Evolutionary conservation across 2,113 vertebrate genomes (phyloP), one percentile per base, ranked within the genome.

Genomic region (Asarcornis scutulata): DNA sequence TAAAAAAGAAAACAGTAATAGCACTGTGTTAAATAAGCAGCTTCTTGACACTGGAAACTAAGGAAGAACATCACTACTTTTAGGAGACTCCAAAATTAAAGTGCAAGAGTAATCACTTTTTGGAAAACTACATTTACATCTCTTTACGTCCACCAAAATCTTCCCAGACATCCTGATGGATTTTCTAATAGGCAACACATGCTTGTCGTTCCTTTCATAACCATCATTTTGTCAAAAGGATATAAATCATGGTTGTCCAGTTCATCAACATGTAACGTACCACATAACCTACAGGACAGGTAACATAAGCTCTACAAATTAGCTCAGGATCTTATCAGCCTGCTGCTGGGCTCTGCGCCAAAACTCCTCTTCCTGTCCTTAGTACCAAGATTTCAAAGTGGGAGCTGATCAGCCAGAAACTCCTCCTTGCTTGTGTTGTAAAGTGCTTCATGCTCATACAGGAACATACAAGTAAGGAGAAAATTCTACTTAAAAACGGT

Each of bases 1-100:
- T 99, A 86, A 78, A 96, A 92, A 97, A 97, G 40, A 58, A 93
- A 97, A 27, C 80, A 85, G 72, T 32, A 88, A 71, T 14, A 55
- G 18, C 53, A 83, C 17, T 93, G 48, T 72, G 20, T 94, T 97
- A 95, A 94, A 91, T 72, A 85, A 83, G 78, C 55, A 95, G 25
- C 68, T 63, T 92, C 53, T n/a, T n/a, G 80, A 46, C 56, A 90
- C 0, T 87, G 32, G 81, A 86, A 83, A 96, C 21, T 69, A 82
- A 81, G 59, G 62, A 66, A 48, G 26, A 92, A 60, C 18, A 29
- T 32, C 40, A 50, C 17, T 69, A 38, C 36, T 34, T 64, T 74
- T 58, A 22, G 38, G 17, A 86, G 27, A 64, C 21, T 76, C 46
- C 26, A 84, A 42, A 85, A 74, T 52, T 56, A 40, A 7, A 56